Conservation (phyloP, 2,797 vertebrate species). For the Psittacula echo region DNA sequence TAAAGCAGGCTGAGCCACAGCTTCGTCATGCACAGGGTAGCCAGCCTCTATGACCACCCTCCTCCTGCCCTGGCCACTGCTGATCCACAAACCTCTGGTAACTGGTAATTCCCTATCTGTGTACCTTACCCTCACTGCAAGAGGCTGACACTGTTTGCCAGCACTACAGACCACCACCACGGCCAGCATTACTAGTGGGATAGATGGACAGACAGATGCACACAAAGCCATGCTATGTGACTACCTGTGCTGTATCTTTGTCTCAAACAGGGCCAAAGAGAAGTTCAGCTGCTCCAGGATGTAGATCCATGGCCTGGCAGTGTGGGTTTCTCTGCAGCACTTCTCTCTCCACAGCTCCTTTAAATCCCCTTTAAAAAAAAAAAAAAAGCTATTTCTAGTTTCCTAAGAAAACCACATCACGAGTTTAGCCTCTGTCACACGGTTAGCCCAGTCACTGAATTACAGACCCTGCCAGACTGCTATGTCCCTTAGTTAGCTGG, state of each 20-base stretch:
- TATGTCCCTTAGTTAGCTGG: fast-evolving
- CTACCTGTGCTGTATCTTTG: fast-evolving
- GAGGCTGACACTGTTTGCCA: neutral
- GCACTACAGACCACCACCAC: neutral
- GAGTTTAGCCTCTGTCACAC: neutral
- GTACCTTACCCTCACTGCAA: neutral
- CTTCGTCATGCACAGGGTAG: neutral
- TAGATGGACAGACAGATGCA: neutral
- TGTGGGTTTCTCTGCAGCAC: neutral
- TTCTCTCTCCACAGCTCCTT: neutral
- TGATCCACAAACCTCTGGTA: neutral
- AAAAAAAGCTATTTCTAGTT: neutral
- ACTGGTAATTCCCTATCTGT: neutral
- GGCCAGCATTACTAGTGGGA: neutral
- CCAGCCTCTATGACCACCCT: fast-evolving
- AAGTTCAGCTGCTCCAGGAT: neutral
- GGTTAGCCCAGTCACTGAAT: neutral
- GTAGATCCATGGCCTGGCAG: neutral
- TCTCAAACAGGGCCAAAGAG: neutral
- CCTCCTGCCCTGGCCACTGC: neutral
- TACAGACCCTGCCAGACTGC: neutral
- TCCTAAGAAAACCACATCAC: neutral
- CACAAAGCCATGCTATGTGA: neutral
- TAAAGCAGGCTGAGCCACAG: neutral
- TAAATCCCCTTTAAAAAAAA: neutral